A percentile compares a stretch with the other conserved stretches of the same genome.
These are phyloP conservation scores for Tachina fera DNA, from an alignment of 2,888 invertebrate genomes.

Conservation along the genomic window DNA sequence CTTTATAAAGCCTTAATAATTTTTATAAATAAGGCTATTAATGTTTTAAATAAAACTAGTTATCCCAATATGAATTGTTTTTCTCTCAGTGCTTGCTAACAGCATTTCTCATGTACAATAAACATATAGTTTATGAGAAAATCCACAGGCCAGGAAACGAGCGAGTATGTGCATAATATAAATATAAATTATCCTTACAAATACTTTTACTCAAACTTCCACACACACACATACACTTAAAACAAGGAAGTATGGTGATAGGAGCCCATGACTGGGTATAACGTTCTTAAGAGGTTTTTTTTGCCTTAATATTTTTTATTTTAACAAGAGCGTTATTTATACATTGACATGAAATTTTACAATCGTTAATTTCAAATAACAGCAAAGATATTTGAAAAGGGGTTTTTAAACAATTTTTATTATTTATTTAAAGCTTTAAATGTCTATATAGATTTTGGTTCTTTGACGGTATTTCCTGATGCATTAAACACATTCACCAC, in stretches of 20 bases:
- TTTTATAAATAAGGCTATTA: too few species aligned
- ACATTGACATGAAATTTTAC: constrained; percentile 38
- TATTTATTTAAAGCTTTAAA: too few species aligned
- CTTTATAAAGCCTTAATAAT: too few species aligned
- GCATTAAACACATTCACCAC: too few species aligned
- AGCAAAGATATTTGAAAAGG: not conserved
- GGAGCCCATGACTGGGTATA: not conserved
- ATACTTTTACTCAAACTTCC: not conserved
- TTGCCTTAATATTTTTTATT: not conserved
- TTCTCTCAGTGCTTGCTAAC: not conserved
- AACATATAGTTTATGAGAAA: constrained; percentile 5
- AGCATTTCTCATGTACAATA: not conserved
- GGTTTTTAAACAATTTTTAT: too few species aligned
- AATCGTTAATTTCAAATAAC: not conserved
- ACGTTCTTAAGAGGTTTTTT: constrained; percentile 20
- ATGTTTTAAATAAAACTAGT: too few species aligned
- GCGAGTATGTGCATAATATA: constrained; percentile 62
- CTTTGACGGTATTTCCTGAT: too few species aligned
- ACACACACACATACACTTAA: not conserved
- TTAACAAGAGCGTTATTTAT: constrained; percentile 8
- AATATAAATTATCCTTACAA: constrained; percentile 46
- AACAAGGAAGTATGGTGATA: constrained; percentile 24
- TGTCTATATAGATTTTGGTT: too few species aligned
- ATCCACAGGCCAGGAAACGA: constrained; percentile 23
- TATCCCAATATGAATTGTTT: too few species aligned